Evolutionary conservation across 2,113 vertebrate genomes (phyloP).

Genomic region (human (Homo sapiens)): GRCh38 chr7:56074001-56074500

Average conservation of each 20-base stretch:
- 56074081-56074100: neutral
- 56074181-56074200: slow-evolving; percentile 96
- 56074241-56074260: neutral
- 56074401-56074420: neutral
- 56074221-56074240: slow-evolving; percentile 36
- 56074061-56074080: neutral
- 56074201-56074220: slow-evolving; percentile 97
- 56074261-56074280: neutral
- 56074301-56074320: neutral
- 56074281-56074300: neutral
- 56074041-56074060: neutral
- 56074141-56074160: neutral
- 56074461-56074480: neutral
- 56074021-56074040: no score
- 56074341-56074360: neutral
- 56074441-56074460: neutral
- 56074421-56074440: neutral
- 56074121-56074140: neutral
- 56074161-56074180: slow-evolving; percentile 86
- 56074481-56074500: slow-evolving; percentile 11
- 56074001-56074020: no score
- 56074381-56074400: neutral
- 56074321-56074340: neutral
- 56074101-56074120: neutral
- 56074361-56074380: neutral